Base-by-base conservation (phyloP, 2,797 vertebrate species). In the Rhinatrema bivittatum region DNA sequence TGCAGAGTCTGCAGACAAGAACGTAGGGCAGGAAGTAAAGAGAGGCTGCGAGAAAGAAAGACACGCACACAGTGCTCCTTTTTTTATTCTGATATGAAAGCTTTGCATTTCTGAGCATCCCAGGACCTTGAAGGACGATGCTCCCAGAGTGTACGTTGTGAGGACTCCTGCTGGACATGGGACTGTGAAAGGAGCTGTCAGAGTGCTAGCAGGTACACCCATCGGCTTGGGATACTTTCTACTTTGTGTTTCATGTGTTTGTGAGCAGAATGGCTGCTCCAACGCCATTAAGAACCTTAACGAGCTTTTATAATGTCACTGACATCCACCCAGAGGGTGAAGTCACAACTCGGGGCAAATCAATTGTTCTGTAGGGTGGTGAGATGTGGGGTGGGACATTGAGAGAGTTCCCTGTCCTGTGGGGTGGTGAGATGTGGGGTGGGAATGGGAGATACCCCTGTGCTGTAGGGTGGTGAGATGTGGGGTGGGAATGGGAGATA, bases 21-120 rank as follows among this genome's bases (percentile, higher is more conserved):
- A 6, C 7, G 42, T 30, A n/a, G 10, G 65, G 58, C 69, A 74
- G 75, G 72, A 76, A 78, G 22, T 50, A 36, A 36, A 43, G 32
- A 47, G 62, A 65, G 59, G 60, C 45, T 44, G 31, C 19, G 6
- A 31, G 13, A 39, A 21, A 39, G 27, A 28, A 16, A 23, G 20
- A 21, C 21, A 28, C 26, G 12, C 5, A 5, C 28, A n/a, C 11
- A 28, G 6, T 5, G 3, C 14, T 16, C 22, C 25, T 11, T 19
- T 29, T 6, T 9, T 0, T 1, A 7, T 19, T 34, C 14, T 24
- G 14, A 1, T 15, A 7, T 13, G 14, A 3, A 1, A 0, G 4
- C 13, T 16, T 33, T 5, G 9, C 17, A 25, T 2, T 7, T 13
- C n/a, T n/a, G n/a, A n/a, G n/a, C n/a, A n/a, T n/a, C n/a, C n/a